A percentile compares a stretch with the other conserved stretches of the same genome.
These are phyloP conservation scores for Bambusicola thoracicus DNA, from an alignment of 2,113 vertebrate genomes.

Conservation along the genomic window DNA sequence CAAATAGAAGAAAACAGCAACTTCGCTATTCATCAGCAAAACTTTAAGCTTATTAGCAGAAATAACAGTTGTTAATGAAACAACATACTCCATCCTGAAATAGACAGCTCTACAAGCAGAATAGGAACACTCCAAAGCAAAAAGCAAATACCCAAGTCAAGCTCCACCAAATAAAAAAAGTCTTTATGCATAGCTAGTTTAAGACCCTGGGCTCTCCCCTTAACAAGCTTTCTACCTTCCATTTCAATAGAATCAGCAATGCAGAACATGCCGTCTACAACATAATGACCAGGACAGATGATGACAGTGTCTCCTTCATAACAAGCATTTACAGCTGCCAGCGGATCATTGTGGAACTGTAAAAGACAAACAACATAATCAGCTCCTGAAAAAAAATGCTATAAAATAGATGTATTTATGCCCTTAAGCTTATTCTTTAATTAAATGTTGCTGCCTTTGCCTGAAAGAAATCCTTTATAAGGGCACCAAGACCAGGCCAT, in stretches of 20 bases:
- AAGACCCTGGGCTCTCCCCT: neutral
- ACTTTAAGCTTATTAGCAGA: neutral
- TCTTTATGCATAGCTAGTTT: neutral
- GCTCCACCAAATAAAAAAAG: neutral
- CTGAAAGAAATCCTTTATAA: neutral
- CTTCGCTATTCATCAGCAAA: neutral
- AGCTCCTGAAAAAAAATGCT: neutral
- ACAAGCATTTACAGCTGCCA: slow-evolving; percentile 83
- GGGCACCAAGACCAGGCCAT: neutral
- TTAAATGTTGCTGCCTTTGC: neutral
- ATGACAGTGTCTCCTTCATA: slow-evolving; percentile 87
- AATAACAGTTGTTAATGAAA: neutral
- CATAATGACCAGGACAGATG: slow-evolving; percentile 87
- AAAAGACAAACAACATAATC: neutral
- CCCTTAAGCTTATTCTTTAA: neutral
- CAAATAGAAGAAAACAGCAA: neutral
- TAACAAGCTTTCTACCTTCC: slow-evolving; percentile 77
- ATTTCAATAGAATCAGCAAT: slow-evolving; percentile 89
- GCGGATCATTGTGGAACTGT: slow-evolving; percentile 87
- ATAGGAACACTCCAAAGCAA: neutral
- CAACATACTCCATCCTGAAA: neutral
- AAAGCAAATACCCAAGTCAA: neutral
- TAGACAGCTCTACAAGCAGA: neutral
- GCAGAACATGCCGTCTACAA: slow-evolving; percentile 80
- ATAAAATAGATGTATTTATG: neutral